A percentile compares a stretch with the other conserved stretches of the same genome.
These are phyloP conservation scores for Pitta sordida DNA, from an alignment of 2,113 vertebrate species.

Conservation along the genomic window DNA sequence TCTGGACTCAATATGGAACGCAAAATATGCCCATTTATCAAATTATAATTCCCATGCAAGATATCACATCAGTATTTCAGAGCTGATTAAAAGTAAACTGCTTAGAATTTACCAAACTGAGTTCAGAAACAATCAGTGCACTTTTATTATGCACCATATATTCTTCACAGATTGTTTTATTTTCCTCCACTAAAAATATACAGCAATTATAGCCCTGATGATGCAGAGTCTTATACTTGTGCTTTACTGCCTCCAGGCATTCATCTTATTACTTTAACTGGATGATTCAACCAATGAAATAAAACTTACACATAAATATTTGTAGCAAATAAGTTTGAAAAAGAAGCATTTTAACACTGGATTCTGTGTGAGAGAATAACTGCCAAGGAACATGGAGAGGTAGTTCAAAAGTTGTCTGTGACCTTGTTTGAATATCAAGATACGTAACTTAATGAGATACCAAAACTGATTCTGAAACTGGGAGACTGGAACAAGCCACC, in stretches of 20 bases:
- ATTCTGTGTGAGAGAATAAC: not conserved
- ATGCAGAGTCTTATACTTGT: not conserved
- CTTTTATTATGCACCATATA: not conserved
- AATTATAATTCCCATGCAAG: conserved; percentile 57
- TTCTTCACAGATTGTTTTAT: not conserved
- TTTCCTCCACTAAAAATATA: not conserved
- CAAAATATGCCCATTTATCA: conserved; percentile 71
- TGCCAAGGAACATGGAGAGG: not conserved
- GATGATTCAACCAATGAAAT: not conserved
- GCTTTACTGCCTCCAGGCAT: not conserved
- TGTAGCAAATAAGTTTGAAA: not conserved
- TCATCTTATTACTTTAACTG: not conserved
- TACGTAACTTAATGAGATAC: not conserved
- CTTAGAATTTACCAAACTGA: conserved; percentile 41
- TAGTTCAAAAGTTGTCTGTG: not conserved
- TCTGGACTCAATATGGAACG: conserved; percentile 72
- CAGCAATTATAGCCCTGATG: not conserved
- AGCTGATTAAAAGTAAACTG: conserved; percentile 55
- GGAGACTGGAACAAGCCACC: not conserved
- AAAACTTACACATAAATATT: not conserved
- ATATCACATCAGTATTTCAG: conserved; percentile 60
- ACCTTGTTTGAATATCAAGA: not conserved
- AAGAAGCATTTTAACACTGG: not conserved
- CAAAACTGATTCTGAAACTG: too few species aligned
- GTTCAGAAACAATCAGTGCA: not conserved